Evolutionary conservation across 2,113 vertebrate species (phyloP).

Genomic region (Charina bottae): DNA sequence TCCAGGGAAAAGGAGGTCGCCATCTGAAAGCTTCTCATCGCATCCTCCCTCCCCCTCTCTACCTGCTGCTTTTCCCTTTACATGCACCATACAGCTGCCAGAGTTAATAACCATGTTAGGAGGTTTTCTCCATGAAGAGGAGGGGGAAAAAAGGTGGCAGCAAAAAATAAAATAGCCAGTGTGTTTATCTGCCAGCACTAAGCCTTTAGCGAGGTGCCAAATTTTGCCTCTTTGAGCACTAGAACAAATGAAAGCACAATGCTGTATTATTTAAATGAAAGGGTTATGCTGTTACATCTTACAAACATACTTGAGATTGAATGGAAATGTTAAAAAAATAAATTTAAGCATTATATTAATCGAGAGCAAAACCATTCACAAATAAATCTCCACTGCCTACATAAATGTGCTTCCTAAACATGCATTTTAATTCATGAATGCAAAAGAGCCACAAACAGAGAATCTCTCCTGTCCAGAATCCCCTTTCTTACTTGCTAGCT

Average conservation of each 20-base stretch:
- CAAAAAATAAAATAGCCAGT: conserved; percentile 46
- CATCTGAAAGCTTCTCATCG: conserved; percentile 61
- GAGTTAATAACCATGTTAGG: conserved; percentile 71
- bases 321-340: conserved; percentile 23
- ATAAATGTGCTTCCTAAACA: neutral
- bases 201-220: conserved; percentile 42
- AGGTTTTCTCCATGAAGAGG: conserved; percentile 55
- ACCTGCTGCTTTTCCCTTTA: conserved; percentile 54
- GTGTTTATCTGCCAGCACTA: conserved; percentile 52
- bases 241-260: conserved; percentile 22
- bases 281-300: conserved; percentile 25
- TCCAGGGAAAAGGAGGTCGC: conserved; percentile 51
- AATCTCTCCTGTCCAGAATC: neutral
- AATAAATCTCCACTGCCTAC: neutral
- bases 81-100: conserved; percentile 71
- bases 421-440: neutral
- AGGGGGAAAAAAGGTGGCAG: conserved; percentile 58
- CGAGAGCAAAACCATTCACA: conserved; percentile 13
- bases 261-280: neutral
- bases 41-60: conserved; percentile 56
- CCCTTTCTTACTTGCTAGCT: conserved; percentile 30
- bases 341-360: neutral
- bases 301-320: conserved; percentile 34
- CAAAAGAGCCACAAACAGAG: neutral
- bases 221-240: conserved; percentile 10